phyloP scores from a whole-genome alignment of 2,888 invertebrate species.

The Eucera pruinosa region DNA sequence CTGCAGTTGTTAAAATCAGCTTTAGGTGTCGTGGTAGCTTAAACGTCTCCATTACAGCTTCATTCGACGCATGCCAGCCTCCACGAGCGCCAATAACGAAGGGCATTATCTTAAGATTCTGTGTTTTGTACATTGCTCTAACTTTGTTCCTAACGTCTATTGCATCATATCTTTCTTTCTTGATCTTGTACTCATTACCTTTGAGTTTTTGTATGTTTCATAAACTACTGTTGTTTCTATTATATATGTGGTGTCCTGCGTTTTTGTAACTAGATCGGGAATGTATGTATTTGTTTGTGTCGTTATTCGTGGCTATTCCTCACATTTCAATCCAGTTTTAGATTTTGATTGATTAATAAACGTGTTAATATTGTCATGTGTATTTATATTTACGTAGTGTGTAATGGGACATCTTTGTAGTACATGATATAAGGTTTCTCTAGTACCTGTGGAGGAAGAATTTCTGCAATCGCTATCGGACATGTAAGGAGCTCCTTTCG shows the following conservation, averaged over 20 bases:
- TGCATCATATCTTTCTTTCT: background rate
- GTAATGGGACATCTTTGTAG: conserved; percentile 7
- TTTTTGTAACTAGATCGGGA: background rate
- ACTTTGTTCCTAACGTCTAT: no score
- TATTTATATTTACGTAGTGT: background rate
- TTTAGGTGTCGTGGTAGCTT: no score
- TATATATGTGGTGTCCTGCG: background rate
- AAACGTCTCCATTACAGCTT: no score
- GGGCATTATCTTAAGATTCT: no score
- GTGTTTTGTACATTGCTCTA: no score
- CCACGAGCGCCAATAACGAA: no score
- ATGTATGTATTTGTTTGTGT: background rate
- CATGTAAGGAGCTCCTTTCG: background rate
- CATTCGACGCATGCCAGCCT: no score
- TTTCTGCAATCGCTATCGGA: background rate
- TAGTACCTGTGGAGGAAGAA: background rate
- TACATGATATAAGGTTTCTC: conserved; percentile 6
- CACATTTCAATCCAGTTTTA: background rate
- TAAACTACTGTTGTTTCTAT: conserved; percentile 1
- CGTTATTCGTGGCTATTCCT: background rate
- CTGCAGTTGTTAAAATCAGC: no score
- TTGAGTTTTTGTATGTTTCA: background rate
- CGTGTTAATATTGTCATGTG: background rate
- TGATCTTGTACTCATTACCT: background rate
- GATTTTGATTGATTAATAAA: no score